Evolutionary conservation across 2,113 vertebrate species (phyloP), one percentile per base, ranked within the genome.

Genomic region (Recurvirostra avosetta): DNA sequence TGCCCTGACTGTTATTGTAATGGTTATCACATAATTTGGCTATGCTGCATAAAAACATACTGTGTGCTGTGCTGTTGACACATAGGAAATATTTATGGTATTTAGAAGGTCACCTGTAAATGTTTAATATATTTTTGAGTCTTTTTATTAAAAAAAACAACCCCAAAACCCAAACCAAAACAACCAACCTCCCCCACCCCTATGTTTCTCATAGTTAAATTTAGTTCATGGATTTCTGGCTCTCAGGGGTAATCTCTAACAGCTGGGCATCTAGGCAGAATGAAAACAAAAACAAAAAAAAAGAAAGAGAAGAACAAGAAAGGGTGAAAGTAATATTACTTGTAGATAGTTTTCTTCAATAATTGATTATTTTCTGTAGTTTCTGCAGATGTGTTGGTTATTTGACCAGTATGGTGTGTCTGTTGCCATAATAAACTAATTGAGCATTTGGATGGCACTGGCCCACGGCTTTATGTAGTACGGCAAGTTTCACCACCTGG

Each of bases 381-480:
- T 96, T 95, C 96, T 91, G 88, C 93, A 93, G 93, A 96, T 97
- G 94, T 32, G 10, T 63, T 91, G 52, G 73, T 72, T 95, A 88
- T 92, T 92, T 95, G 86, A 79, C 61, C 66, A 74, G 80, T 91
- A 92, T 91, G 74, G 68, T 86, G 74, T 95, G 93, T 97, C 95
- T 98, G 97, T 97, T 98, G 90, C 95, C 95, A 96, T 90, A 97
- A 97, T 91, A 98, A 97, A 94, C 95, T 97, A 97, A 98, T 96
- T 94, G 97, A 98, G 95, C 88, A 85, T 86, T 97, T 96, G 94
- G 78, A 32, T 94, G 65, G 90, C 93, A 91, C 90, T 17, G 56
- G 79, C 78, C 78, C 65, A 71, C 0, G 59, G 79, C 94, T 92
- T 91, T 62, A 38, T 38, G 5, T 50, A 49, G 53, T 5, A 27